Base-by-base conservation (phyloP, 2,113 vertebrate species). In the Oostethus manadensis region DNA sequence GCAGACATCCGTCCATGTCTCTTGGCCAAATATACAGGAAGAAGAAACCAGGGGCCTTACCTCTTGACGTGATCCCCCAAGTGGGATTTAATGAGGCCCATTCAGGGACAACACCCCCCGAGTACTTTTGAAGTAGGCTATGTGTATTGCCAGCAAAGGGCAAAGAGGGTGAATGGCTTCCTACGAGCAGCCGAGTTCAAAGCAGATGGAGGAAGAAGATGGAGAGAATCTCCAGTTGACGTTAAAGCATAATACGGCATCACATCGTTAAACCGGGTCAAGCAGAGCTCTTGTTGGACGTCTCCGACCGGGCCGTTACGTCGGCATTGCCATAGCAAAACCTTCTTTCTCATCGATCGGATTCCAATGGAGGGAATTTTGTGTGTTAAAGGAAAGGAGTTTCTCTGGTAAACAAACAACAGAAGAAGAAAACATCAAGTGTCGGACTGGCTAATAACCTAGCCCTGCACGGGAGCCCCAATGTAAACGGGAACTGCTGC, bases 121-220 rank as follows among this genome's bases (percentile, higher is more conserved):
- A 56, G 16, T 29, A 62, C 66, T 65, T 77, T 66, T 77, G 53
- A 82, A 70, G 57, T 61, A 8, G 42, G 29, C 26, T 76, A 84
- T 88, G 86, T 84, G 85, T 88, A 88, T 89, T 89, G 55, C 26
- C 42, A 50, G 21, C 76, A n/a, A 73, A 58, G 35, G 54, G 46
- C 14, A 29, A 11, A 15, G 50, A 71, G 71, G 38, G 53, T 20
- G 66, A 61, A 42, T 74, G 1, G 56, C 48, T 58, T 67, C 73
- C 56, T 63, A 11, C 13, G 62, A 33, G 53, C 11, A 45, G 51
- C 50, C 57, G 47, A 48, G 44, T 57, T 23, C 23, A 45, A 49
- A 58, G 33, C n/a, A 44, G 29, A 11, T 10, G 11, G 22, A 17
- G 49, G 6, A 6, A 40, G 33, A 15, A 40, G 38, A 38, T 20